Percentiles rank a stretch among this genome's conserved stretches.
Evolutionary conservation across 2,888 invertebrate genomes (phyloP).

Genomic region (Harmothoe impar): DNA sequence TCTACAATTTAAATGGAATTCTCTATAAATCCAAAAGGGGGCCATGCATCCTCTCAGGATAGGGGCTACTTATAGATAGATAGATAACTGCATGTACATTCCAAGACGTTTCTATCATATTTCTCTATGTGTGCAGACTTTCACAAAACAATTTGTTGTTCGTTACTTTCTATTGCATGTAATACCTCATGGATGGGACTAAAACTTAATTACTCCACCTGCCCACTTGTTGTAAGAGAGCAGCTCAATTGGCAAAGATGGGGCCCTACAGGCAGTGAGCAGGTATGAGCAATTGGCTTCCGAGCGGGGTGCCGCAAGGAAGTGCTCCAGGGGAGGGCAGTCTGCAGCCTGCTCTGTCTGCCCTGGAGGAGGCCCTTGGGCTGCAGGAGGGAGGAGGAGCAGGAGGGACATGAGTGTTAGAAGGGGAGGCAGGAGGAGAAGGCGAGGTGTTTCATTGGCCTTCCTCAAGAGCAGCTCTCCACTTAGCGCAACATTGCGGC

Average conservation of each 20-base stretch:
- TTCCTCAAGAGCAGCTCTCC: background rate
- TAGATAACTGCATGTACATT: no score
- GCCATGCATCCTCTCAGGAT: no score
- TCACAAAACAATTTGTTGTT: no score
- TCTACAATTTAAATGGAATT: no score
- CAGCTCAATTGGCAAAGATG: background rate
- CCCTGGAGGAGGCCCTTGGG: background rate
- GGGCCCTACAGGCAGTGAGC: background rate
- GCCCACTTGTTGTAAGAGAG: no score
- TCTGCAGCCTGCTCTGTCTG: background rate
- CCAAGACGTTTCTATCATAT: no score
- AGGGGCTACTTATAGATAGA: no score
- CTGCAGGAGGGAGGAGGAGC: conserved; percentile 2
- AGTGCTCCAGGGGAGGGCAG: background rate
- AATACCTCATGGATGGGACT: no score
- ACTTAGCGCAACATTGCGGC: conserved; percentile 44
- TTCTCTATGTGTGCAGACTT: no score
- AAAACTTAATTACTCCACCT: no score
- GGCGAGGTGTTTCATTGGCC: conserved; percentile 24
- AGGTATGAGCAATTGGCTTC: conserved; percentile 22
- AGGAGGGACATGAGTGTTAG: background rate
- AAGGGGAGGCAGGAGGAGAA: background rate
- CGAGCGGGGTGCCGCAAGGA: background rate
- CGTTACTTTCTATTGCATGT: no score
- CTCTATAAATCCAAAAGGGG: no score